Evolutionary conservation across 2,888 invertebrate species (phyloP).

Genomic region (Patella pellucida): DNA sequence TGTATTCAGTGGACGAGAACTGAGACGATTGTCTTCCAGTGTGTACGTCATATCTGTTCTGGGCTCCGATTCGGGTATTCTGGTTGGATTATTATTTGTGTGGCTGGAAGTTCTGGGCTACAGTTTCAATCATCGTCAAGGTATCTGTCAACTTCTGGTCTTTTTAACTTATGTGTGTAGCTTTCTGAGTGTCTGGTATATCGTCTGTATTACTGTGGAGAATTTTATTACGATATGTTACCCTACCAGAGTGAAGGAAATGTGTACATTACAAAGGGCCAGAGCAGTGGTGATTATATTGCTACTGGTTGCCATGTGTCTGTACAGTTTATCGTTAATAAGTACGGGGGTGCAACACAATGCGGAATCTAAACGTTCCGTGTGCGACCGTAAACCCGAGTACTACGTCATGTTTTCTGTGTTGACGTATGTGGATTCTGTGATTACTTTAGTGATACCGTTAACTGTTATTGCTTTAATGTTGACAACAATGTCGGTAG

Average conservation of each 20-base stretch:
- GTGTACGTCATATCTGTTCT: conserved; percentile 42
- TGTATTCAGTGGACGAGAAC: conserved; percentile 34
- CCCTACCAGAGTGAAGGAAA: conserved; percentile 30
- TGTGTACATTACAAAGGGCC: conserved; percentile 40
- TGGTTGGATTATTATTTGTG: conserved; percentile 35
- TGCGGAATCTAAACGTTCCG: background rate
- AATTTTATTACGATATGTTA: conserved; percentile 45
- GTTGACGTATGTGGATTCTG: conserved; percentile 35
- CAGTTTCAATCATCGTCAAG: conserved; percentile 37
- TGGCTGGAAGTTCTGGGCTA: conserved; percentile 42
- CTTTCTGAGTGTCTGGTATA: conserved; percentile 47
- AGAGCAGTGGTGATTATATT: conserved; percentile 27
- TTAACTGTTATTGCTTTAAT: conserved; percentile 32
- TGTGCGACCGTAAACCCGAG: conserved; percentile 11
- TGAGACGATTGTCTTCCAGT: conserved; percentile 33
- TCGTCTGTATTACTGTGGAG: conserved; percentile 45
- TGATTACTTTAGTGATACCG: conserved; percentile 38
- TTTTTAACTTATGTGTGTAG: conserved; percentile 42
- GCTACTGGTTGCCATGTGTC: conserved; percentile 16
- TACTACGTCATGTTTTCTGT: conserved; percentile 13
- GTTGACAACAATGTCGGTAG: conserved; percentile 31
- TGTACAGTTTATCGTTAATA: background rate
- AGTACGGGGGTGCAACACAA: background rate
- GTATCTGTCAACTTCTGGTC: conserved; percentile 34
- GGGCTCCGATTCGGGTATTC: conserved; percentile 37